Conservation (phyloP, 2,797 vertebrate genomes). For the Chelonia mydas region DNA sequence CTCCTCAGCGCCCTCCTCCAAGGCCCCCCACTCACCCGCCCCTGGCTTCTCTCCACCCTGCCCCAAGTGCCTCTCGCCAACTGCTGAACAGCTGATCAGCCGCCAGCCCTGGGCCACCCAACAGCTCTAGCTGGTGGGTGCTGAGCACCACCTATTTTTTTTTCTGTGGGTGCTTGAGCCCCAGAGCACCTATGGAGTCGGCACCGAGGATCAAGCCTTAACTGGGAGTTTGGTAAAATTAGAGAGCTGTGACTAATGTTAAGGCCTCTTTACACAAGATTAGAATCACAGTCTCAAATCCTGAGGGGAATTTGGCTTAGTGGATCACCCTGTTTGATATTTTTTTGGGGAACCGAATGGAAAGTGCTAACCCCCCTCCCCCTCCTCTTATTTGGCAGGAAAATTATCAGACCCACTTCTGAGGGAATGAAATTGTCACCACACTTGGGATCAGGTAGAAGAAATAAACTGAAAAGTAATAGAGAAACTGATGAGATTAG, state of each 20-base stretch:
- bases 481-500: background rate
- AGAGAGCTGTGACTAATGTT: conserved; percentile 64
- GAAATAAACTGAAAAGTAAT: background rate
- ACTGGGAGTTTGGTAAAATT: conserved; percentile 37
- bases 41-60: no score
- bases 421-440: conserved; percentile 48
- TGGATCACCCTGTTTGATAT: conserved; percentile 54
- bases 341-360: conserved; percentile 50
- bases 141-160: background rate
- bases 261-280: conserved; percentile 72
- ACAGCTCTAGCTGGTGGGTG: no score
- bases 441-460: conserved; percentile 9
- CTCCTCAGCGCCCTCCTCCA: no score
- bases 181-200: no score
- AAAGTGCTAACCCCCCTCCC: conserved; percentile 32
- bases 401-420: conserved; percentile 27
- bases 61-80: no score
- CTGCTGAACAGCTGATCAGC: no score
- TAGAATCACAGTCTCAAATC: conserved; percentile 76
- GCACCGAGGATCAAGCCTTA: background rate
- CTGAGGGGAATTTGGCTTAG: conserved; percentile 70
- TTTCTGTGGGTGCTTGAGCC: background rate
- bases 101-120: no score
- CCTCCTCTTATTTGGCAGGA: conserved; percentile 37
- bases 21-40: no score